phyloP scores from a whole-genome alignment of 2,888 invertebrate species.

The Nasonovia ribisnigri region DNA sequence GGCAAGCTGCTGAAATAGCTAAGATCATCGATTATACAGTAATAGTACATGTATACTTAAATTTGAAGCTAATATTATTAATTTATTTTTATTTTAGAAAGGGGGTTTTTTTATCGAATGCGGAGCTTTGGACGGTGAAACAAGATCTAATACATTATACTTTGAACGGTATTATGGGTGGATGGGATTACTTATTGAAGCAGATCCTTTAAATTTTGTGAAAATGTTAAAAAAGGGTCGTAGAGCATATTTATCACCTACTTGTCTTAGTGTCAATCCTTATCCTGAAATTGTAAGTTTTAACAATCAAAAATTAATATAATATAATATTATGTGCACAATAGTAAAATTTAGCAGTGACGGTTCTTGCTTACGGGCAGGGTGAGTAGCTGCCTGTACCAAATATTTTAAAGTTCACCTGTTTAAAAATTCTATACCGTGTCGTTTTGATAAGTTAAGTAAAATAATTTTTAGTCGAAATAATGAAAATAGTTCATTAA shows the following conservation, averaged over 20 bases:
- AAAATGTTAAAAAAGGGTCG: conserved; percentile 71
- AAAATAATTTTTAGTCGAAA: too few relatives aligned
- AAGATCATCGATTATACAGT: conserved; percentile 71
- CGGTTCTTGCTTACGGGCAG: too few relatives aligned
- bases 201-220: conserved; percentile 72
- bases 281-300: conserved; percentile 71
- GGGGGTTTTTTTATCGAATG: conserved; percentile 74
- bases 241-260: conserved; percentile 72
- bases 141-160: conserved; percentile 73
- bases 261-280: conserved; percentile 71
- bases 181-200: conserved; percentile 73
- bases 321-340: neutral
- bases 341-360: neutral
- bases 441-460: too few relatives aligned
- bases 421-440: too few relatives aligned
- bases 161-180: conserved; percentile 72
- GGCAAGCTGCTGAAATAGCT: conserved; percentile 70
- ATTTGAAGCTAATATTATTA: neutral
- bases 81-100: conserved; percentile 69
- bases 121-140: conserved; percentile 74
- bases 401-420: too few relatives aligned
- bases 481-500: too few relatives aligned
- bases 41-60: conserved; percentile 50
- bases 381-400: too few relatives aligned
- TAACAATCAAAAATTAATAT: neutral